Evolutionary conservation across 1,140 invertebrate genomes (phyloP).

Genomic region (Lordiphosa stackelbergi): DNA sequence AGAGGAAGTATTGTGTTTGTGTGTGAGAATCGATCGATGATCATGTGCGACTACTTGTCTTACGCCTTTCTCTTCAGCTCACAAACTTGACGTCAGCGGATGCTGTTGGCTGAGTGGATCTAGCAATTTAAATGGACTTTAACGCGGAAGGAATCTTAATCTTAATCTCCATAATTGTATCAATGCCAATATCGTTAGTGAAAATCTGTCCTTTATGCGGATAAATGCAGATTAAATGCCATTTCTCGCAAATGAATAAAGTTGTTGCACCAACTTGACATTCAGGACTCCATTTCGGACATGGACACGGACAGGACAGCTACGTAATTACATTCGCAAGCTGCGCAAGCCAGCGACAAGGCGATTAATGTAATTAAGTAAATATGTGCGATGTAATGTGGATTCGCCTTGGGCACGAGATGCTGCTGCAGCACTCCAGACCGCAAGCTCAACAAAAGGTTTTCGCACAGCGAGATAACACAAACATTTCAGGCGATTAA

Average conservation of each 20-base stretch:
- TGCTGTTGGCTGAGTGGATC: no score
- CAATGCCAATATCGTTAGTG: no score
- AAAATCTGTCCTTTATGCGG: no score
- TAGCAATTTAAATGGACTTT: slow-evolving; percentile 1
- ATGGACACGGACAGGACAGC: no score
- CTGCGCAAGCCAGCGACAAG: slow-evolving; percentile 9
- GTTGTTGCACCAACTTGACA: no score
- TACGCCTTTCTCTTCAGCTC: slow-evolving; percentile 29
- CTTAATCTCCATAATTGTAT: no score
- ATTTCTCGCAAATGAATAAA: no score
- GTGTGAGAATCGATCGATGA: not conserved
- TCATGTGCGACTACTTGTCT: slow-evolving; percentile 20
- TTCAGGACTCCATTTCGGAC: no score
- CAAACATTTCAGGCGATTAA: slow-evolving; percentile 46
- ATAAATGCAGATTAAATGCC: no score
- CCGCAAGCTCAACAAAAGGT: slow-evolving; percentile 23
- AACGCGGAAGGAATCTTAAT: slow-evolving; percentile 15
- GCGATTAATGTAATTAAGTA: slow-evolving; percentile 49
- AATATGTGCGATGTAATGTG: slow-evolving; percentile 32
- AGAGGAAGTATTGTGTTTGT: not conserved
- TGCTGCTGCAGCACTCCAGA: slow-evolving; percentile 2
- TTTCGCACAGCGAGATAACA: slow-evolving; percentile 30
- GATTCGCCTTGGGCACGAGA: slow-evolving; percentile 25
- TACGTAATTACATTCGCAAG: slow-evolving; percentile 29
- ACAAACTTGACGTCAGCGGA: slow-evolving; percentile 8